phyloP scores from a whole-genome alignment of 2,113 vertebrate species.

The Neolamprologus ventralis region DNA sequence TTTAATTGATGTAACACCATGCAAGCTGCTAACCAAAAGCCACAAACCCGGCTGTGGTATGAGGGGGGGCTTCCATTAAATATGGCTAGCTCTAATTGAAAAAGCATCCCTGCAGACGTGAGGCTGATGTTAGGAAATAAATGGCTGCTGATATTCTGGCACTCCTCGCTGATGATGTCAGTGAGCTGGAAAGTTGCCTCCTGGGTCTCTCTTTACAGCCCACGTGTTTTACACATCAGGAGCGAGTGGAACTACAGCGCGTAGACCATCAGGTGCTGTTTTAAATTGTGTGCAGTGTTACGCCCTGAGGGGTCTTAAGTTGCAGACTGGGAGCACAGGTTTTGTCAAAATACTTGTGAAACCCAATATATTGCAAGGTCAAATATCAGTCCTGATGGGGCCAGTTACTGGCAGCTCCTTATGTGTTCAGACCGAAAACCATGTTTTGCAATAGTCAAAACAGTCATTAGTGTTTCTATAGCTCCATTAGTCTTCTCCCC shows the following conservation, averaged over 20 bases:
- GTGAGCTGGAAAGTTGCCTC: neutral
- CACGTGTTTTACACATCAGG: constrained; percentile 39
- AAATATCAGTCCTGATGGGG: neutral
- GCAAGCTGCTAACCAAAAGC: neutral
- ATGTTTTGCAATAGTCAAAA: neutral
- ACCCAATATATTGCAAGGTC: neutral
- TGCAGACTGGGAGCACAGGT: neutral
- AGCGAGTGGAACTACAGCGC: neutral
- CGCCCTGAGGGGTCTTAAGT: neutral
- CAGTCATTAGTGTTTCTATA: neutral
- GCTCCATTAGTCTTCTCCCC: neutral
- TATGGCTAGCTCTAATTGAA: neutral
- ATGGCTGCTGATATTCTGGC: neutral
- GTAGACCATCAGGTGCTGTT: neutral
- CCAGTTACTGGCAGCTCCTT: neutral
- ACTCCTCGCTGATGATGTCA: constrained; percentile 1
- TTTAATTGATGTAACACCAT: neutral
- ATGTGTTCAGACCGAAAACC: neutral
- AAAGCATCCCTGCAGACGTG: neutral
- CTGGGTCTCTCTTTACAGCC: neutral
- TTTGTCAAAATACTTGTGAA: neutral
- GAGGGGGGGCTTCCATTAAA: neutral
- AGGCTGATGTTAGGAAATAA: neutral
- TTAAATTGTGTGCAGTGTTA: neutral
- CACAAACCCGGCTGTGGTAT: neutral